phyloP scores from a whole-genome alignment of 2,113 vertebrate genomes.

The Psophia crepitans region DNA sequence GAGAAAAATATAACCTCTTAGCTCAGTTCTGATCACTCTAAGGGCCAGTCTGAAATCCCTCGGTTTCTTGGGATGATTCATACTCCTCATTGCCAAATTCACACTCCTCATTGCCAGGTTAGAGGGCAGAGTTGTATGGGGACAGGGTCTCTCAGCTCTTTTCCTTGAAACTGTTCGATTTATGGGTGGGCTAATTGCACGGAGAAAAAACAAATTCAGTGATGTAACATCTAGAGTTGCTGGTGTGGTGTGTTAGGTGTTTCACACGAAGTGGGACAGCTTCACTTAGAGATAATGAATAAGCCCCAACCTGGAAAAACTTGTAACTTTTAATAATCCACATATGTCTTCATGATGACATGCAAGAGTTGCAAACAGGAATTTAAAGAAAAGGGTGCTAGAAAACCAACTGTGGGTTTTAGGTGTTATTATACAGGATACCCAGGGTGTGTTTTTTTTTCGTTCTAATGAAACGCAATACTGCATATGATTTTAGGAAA shows the following conservation, averaged over 20 bases:
- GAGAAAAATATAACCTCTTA: neutral
- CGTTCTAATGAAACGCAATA: neutral
- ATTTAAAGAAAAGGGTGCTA: neutral
- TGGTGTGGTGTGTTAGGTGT: neutral
- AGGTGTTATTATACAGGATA: neutral
- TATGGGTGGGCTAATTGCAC: neutral
- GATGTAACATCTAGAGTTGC: neutral
- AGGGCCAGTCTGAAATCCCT: neutral
- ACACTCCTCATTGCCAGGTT: neutral
- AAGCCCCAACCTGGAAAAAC: neutral
- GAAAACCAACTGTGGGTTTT: neutral
- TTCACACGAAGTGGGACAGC: neutral
- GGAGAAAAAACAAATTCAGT: neutral
- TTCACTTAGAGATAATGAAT: neutral
- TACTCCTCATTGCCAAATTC: neutral
- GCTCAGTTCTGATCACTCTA: neutral
- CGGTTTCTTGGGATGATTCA: neutral
- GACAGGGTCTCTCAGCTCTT: neutral
- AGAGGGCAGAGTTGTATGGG: neutral
- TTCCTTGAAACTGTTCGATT: neutral
- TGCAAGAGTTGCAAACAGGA: neutral
- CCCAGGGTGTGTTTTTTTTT: rapidly evolving
- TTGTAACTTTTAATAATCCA: neutral
- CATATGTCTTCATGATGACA: neutral
- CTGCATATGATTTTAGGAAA: neutral